Evolutionary conservation across 2,113 vertebrate species (phyloP).

Genomic region (Rhea americana): DNA sequence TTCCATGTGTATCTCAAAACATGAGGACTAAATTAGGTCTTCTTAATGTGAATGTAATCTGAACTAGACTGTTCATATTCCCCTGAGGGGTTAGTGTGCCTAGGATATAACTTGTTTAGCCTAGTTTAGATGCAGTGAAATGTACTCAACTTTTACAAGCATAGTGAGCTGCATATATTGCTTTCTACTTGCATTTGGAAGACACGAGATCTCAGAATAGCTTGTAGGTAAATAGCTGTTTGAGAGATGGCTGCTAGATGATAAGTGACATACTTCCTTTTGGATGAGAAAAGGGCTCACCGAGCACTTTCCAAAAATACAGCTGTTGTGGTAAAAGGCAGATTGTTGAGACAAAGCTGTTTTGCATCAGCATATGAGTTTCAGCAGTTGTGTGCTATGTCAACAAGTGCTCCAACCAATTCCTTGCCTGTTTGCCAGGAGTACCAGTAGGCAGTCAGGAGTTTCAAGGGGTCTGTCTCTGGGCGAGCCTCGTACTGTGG

Average conservation of each 20-base stretch:
- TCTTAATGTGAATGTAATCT: neutral
- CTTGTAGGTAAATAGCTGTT: accelerated
- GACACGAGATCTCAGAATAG: neutral
- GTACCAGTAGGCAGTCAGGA: neutral
- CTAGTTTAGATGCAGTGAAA: neutral
- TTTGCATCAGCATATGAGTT: neutral
- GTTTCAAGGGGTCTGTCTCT: neutral
- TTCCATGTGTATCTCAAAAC: constrained; percentile 5
- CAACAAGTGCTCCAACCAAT: neutral
- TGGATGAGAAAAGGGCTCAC: neutral
- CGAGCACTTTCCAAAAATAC: neutral
- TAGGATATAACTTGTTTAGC: neutral
- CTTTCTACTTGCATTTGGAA: neutral
- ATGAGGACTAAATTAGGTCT: constrained; percentile 37
- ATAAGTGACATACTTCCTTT: neutral
- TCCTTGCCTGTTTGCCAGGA: neutral
- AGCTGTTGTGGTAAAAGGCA: neutral
- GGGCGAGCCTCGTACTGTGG: neutral
- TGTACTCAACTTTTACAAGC: accelerated
- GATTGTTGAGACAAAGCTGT: neutral
- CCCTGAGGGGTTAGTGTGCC: neutral
- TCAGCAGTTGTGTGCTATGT: neutral
- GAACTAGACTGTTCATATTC: neutral
- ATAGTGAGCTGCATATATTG: neutral
- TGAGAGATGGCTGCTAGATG: neutral